Conservation (phyloP, 2,888 invertebrate species). For the Drosophila prolongata region DNA sequence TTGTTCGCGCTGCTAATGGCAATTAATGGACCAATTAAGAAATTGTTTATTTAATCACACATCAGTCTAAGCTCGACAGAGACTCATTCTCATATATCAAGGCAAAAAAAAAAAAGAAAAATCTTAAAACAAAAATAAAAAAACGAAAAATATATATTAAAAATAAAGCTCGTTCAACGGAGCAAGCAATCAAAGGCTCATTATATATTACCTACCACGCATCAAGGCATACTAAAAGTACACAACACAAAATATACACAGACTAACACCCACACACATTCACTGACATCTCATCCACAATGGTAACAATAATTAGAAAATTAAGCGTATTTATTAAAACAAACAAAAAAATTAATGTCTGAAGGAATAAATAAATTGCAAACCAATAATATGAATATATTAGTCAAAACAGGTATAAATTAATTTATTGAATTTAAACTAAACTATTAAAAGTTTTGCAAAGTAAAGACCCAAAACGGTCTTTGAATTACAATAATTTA, state of each 20-base stretch:
- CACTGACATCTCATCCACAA: slow-evolving; percentile 82
- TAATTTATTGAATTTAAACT: slow-evolving; percentile 5
- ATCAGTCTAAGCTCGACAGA: slow-evolving; percentile 53
- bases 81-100: slow-evolving; percentile 69
- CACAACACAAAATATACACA: slow-evolving; percentile 8
- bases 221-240: slow-evolving; percentile 37
- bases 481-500: slow-evolving; percentile 23
- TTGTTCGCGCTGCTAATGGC: slow-evolving; percentile 7
- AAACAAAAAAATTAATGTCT: slow-evolving; percentile 60
- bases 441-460: slow-evolving; percentile 25
- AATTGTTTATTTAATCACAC: slow-evolving; percentile 25
- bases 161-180: slow-evolving; percentile 35
- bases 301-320: slow-evolving; percentile 84
- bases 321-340: slow-evolving; percentile 77
- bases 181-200: slow-evolving; percentile 44
- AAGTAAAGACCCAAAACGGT: slow-evolving; percentile 1
- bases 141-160: slow-evolving; percentile 7
- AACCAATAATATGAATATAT: slow-evolving; percentile 20
- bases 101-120: slow-evolving; percentile 42
- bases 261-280: slow-evolving; percentile 32
- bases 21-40: slow-evolving; percentile 62
- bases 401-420: slow-evolving; percentile 29
- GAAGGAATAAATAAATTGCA: slow-evolving; percentile 47
- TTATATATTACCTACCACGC: slow-evolving; percentile 60
- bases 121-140: slow-evolving; percentile 10